These are phyloP conservation scores for Sceloporus tristichus DNA, from an alignment of 2,113 vertebrate species.

Conservation along the genomic window DNA sequence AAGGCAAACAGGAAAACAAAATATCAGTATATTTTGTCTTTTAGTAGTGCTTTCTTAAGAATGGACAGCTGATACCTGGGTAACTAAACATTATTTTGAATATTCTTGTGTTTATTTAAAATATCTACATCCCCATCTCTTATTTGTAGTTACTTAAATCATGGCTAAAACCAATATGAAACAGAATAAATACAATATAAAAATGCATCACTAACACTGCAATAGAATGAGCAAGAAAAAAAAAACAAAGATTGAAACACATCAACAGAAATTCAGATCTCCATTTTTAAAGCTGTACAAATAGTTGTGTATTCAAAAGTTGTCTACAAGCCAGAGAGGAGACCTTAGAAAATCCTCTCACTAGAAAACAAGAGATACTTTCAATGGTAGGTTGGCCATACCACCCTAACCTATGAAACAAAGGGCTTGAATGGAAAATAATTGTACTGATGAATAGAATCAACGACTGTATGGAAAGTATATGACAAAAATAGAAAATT, in stretches of 20 bases:
- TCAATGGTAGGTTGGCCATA: background rate
- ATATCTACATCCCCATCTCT: background rate
- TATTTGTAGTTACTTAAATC: background rate
- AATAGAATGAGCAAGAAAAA: background rate
- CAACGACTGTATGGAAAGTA: background rate
- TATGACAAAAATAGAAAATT: no score
- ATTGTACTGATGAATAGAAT: background rate
- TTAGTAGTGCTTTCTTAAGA: no score
- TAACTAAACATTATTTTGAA: background rate
- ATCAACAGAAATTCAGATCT: background rate
- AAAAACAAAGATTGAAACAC: background rate
- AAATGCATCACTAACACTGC: background rate
- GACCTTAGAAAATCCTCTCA: background rate
- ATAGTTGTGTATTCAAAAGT: background rate
- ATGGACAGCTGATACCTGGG: background rate
- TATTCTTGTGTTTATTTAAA: background rate
- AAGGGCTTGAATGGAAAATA: background rate
- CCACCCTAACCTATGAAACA: background rate
- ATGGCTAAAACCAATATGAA: background rate
- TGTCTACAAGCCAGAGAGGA: background rate
- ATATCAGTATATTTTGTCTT: background rate
- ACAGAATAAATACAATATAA: background rate
- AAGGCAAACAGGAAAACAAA: background rate
- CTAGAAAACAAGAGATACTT: background rate
- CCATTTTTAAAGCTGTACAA: background rate